Evolutionary conservation across 1,140 invertebrate genomes (phyloP), one percentile per base, ranked within the genome.

Genomic region (Notospermus geniculatus): DNA sequence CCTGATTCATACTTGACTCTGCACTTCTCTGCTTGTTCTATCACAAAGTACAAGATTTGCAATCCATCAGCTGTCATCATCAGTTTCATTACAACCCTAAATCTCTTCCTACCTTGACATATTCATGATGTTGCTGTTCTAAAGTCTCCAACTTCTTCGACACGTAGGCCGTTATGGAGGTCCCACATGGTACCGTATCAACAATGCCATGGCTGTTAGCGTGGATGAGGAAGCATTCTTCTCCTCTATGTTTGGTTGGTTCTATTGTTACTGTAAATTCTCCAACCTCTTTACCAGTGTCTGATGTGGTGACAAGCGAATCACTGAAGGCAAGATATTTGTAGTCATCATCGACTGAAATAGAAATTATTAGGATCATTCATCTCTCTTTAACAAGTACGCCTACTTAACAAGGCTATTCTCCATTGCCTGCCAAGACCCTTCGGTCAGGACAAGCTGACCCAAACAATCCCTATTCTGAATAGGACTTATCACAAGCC

Each of bases 71-170:
- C n/a, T n/a, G n/a, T n/a, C n/a, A n/a, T n/a, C n/a, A n/a, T 36
- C 32, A 36, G 15, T 36, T 36, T 36, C 4, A 36, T 4, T 36
- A 15, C 4, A 36, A 36, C 4, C 15, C 4, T 4, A 7, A 7
- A 4, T 36, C 4, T 7, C 32, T 36, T 36, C 32, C 32, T 36
- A 81, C 79, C 74, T 80, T 78, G 1, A 82, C 77, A 72, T 78
- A 80, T 69, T 82, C 80, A 72, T 79, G 78, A 52, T 80, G 77
- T 27, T 80, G 76, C 64, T 81, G 79, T 59, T 80, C 78, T 17
- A 80, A 32, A 1, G 79, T 81, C 36, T 79, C 73, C n/a, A 82
- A 59, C 55, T 73, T 71, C 54, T 73, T 70, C 19, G 74, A 71
- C 1, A 82, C 73, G 64, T 76, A 77, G 19, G 78, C 77, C 22